Base-by-base conservation (phyloP, 1,140 invertebrate species). In the Drosophila eugracilis region DNA sequence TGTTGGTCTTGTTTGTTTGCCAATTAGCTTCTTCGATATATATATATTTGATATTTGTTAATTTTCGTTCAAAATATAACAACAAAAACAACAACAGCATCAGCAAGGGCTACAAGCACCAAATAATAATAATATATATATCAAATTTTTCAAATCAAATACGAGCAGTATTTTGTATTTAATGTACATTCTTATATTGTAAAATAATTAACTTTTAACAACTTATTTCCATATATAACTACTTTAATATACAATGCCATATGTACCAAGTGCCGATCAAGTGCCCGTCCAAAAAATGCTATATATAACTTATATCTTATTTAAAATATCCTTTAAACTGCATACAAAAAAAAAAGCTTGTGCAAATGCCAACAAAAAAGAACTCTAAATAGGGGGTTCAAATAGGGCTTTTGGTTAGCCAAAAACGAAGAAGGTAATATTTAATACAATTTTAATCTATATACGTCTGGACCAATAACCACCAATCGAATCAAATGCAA, bases 21-120 rank as follows among this genome's bases (percentile, higher is more conserved):
- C 47, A 65, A 48, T 75, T 86, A 78, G 83, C 63, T 80, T 52
- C 55, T 83, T 78, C 48, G 65, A 67, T 63, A 60, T 63, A 60
- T 41, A 77, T 41, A 77, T 74, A 58, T 83, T 80, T 58, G 63
- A 60, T 76, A 66, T 57, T 42, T 59, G 59, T 75, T 44, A 32
- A 81, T 70, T 77, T 81, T 32, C 60, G 74, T 86, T 86, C 47
- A 55, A 50, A 52, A 80, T 85, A 86, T 86, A 88, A 86, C 83
- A 88, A 86, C 83, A 86, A 86, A 88, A 86, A 86, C 83, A 86
- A 86, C 83, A 86, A 86, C 83, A 86, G 60, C 59, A 76, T 76
- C 54, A 76, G 74, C 70, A 86, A 74, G 78, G 78, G 83, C 81
- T 75, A 55, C 30, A 77, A 81, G 77, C 83, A 86, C 53, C 28